Evolutionary conservation across 2,797 vertebrate genomes (phyloP), one percentile per base, ranked within the genome.

Genomic region (Megalops cyprinoides): DNA sequence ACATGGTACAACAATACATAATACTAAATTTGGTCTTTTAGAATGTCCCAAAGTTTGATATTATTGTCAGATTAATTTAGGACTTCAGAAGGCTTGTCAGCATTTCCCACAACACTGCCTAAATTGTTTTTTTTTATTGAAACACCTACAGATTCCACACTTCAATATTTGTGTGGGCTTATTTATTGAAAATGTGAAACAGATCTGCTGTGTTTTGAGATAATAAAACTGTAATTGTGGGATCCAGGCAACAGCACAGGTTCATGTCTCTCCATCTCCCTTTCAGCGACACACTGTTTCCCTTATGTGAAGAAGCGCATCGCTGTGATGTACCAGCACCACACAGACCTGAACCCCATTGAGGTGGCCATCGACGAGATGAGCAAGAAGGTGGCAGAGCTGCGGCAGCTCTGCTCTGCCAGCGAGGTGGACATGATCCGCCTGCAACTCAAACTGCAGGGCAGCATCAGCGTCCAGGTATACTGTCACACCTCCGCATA

Each of bases 281-380:
- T 53, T 53, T 20, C 88, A 99, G 98, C 97, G 49, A 99, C 97
- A 69, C 97, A 99, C 85, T 97, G 96, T 81, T 99, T 99, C 87
- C 98, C 98, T 0, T 99, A 99, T 0, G 98, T 99, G 84, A 99
- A 99, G 90, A 99, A 99, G 89, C 94, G 98, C 25, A 96, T 99
- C 56, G 96, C 97, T 0, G 96, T 99, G 51, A 99, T 99, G 97
- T 99, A 99, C 91, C 97, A 99, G 77, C 98, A 99, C 88, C 97
- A 99, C 84, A 97, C 94, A 0, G 97, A 99, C 90, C 92, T 99
- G 86, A 98, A 97, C 89, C 98, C 98, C 80, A 98, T 99, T 18
- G 98, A 99, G 89, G 98, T 99, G 81, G 97, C 98, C 86, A 97
- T 99, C 31, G 98, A 99, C 1, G 97, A 99, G 91, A 99, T 99